These are phyloP conservation scores for Illadopsis cleaveri DNA, from an alignment of 2,113 vertebrate genomes.

Conservation along the genomic window DNA sequence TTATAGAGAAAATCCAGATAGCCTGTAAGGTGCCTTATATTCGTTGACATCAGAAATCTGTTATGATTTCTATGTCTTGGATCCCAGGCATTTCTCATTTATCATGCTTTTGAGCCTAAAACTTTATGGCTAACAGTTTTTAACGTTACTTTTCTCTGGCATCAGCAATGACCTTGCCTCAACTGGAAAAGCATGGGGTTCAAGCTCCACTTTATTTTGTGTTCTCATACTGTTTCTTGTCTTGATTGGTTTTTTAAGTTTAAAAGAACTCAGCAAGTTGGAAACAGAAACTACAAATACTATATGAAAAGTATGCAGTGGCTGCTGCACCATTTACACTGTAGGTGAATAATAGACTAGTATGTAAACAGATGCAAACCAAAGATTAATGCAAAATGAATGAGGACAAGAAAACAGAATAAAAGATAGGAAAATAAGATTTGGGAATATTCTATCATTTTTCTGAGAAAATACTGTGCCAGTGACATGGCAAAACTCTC, in stretches of 20 bases:
- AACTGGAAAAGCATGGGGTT: conserved; percentile 55
- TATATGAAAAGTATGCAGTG: conserved; percentile 32
- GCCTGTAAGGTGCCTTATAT: neutral
- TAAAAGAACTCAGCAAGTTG: neutral
- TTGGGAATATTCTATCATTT: conserved; percentile 16
- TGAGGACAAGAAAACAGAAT: conserved; percentile 13
- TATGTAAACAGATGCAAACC: conserved; percentile 50
- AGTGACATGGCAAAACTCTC: neutral
- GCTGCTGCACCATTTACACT: conserved; percentile 43
- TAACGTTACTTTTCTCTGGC: conserved; percentile 18
- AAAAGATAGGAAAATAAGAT: conserved; percentile 10
- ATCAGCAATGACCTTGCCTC: conserved; percentile 50
- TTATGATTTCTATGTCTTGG: neutral
- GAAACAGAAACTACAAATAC: conserved; percentile 53
- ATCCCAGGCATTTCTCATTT: conserved; percentile 14
- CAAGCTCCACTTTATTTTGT: conserved; percentile 20
- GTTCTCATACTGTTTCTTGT: conserved; percentile 36
- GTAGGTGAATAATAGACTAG: conserved; percentile 65
- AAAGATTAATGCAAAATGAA: conserved; percentile 44
- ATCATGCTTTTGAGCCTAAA: conserved; percentile 49
- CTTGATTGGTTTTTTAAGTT: conserved; percentile 51
- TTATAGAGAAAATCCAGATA: neutral
- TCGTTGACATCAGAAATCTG: neutral
- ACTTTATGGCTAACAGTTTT: conserved; percentile 19
- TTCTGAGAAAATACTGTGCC: neutral